Percentiles rank a stretch among this genome's conserved stretches.
phyloP scores from a whole-genome alignment of 1,140 invertebrate species.

The Aphelenchoides fujianensis region DNA sequence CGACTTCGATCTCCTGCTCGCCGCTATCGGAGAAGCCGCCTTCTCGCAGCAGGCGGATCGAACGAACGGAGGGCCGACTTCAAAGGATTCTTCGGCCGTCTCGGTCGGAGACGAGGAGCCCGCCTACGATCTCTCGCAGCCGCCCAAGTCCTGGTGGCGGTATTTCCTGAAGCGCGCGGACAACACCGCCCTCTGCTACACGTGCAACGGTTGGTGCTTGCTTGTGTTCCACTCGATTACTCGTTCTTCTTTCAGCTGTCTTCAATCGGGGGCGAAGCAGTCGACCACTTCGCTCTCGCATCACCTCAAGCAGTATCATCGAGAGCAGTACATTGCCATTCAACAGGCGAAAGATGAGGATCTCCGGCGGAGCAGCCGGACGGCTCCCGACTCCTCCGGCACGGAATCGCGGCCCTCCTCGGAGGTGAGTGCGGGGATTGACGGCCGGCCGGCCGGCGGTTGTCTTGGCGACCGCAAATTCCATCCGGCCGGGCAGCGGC shows the following conservation, averaged over 20 bases:
- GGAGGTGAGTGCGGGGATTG: no score
- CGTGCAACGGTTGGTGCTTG: slow-evolving; percentile 18
- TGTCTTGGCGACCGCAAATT: no score
- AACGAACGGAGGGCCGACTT: background rate
- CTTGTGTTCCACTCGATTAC: slow-evolving; percentile 9
- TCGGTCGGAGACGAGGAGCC: slow-evolving; percentile 12
- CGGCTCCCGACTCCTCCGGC: no score
- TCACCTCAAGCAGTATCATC: slow-evolving; percentile 29
- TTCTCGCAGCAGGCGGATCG: background rate
- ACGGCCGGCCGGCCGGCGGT: no score
- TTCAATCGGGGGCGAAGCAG: slow-evolving; percentile 35
- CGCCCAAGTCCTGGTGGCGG: slow-evolving; percentile 30
- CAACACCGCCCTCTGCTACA: slow-evolving; percentile 33
- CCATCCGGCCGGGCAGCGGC: background rate
- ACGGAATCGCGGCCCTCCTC: no score
- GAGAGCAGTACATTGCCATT: slow-evolving; percentile 26
- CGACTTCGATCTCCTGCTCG: background rate
- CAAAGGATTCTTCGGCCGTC: background rate
- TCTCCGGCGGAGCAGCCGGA: slow-evolving; percentile 3
- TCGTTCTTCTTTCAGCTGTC: slow-evolving; percentile 22
- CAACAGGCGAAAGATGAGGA: slow-evolving; percentile 36
- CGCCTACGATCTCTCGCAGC: slow-evolving; percentile 12
- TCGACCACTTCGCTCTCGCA: slow-evolving; percentile 25
- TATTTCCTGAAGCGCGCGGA: slow-evolving; percentile 25
- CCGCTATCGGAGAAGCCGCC: background rate